These are phyloP conservation scores for Zhengitettix transpicula DNA, from an alignment of 2,888 invertebrate species.

Conservation along the genomic window DNA sequence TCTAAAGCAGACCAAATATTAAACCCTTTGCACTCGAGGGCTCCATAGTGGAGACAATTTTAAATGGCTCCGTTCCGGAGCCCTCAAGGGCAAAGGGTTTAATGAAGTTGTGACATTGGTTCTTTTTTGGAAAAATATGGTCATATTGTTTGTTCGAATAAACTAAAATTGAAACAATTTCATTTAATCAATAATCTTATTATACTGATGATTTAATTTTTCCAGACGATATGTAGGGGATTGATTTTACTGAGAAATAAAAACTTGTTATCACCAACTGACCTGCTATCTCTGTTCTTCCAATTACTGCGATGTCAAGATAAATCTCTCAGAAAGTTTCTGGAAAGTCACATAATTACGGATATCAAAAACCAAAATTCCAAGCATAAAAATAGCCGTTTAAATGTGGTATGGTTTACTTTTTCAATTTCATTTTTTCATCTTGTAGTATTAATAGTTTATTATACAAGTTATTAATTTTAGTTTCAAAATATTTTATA, in stretches of 20 bases:
- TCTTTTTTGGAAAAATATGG: no score
- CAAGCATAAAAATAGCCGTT: slow-evolving; percentile 81
- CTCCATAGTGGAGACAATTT: no score
- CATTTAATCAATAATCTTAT: background rate
- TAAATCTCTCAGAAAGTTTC: slow-evolving; percentile 69
- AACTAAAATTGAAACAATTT: background rate
- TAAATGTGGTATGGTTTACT: slow-evolving; percentile 45
- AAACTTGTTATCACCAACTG: slow-evolving; percentile 70
- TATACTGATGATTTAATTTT: slow-evolving; percentile 12
- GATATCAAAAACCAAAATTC: slow-evolving; percentile 91
- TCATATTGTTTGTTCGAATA: no score
- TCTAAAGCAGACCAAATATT: no score
- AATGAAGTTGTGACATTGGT: no score
- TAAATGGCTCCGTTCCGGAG: no score
- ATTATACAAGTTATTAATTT: no score
- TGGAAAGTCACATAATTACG: slow-evolving; percentile 80
- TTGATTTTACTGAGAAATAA: slow-evolving; percentile 85
- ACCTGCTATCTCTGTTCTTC: slow-evolving; percentile 81
- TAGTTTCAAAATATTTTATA: no score
- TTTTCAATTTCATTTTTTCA: no score
- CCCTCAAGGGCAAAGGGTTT: no score
- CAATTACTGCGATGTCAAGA: slow-evolving; percentile 80
- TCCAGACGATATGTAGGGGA: slow-evolving; percentile 71
- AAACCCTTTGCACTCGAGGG: no score
- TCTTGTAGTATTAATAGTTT: no score